Evolutionary conservation across 1,140 invertebrate species (phyloP), one percentile per base, ranked within the genome.

Genomic region (Brachionus rubens): DNA sequence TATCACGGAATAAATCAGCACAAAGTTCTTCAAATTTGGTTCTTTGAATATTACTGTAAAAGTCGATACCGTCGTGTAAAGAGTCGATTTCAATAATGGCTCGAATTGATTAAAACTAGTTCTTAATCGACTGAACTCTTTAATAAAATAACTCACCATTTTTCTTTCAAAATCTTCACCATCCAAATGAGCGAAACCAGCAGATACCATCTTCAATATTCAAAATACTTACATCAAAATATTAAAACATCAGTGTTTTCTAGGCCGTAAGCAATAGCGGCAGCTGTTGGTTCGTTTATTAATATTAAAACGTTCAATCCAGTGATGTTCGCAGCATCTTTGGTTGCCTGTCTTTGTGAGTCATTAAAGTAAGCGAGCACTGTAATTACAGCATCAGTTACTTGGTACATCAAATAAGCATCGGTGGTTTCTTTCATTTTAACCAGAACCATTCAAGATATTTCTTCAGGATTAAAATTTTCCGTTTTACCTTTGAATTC

Each of bases 121-220:
- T 78, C 94, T 88, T 62, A 98, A 85, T 67, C 94, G 88, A 86
- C 96, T 96, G 88, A 98, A 98, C 83, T 97, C 94, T 82, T 94
- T 90, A 0, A 94, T 91, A 78, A 98, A 97, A 85, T 96, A 92
- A 81, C 92, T 93, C 16, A 98, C 93, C 89, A 98, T 91, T 47
- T 94, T 87, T 82, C 93, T 92, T 83, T 96, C 94, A 81, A 98
- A 98, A 86, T 98, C 96, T 87, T 98, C 94, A 78, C 96, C 96
- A 81, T 96, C 96, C 84, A 98, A 88, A 84, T 98, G 94, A 78
- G 96, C 98, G 83, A 98, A 94, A 79, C 95, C 95, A 80, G 93
- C 92, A 16, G 94, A 96, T 93, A 80, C 94, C 94, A 84, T 96
- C 92, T 82, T 94, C 93, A 83, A 96, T 96, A 77, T 92, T 93